These are phyloP conservation scores for Cinara cedri DNA, from an alignment of 2,888 invertebrate species.

Conservation along the genomic window DNA sequence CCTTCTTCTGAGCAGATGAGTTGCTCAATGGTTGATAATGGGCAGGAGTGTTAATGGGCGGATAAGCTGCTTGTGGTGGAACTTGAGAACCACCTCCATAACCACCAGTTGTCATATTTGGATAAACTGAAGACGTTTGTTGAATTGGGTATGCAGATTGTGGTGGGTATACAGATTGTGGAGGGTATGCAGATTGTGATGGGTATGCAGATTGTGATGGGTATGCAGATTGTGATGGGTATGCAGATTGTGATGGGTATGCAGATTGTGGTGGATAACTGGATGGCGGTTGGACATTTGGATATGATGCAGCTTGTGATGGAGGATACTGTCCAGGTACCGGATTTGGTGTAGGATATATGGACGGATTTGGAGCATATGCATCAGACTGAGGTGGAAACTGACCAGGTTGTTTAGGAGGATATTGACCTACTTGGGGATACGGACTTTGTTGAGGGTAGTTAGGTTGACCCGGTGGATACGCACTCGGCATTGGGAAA, in stretches of 20 bases:
- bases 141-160: conserved; percentile 57
- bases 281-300: too few relatives aligned
- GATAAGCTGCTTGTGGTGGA: conserved; percentile 51
- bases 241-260: conserved; percentile 57
- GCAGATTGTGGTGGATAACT: conserved; percentile 58
- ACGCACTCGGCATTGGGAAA: conserved; percentile 55
- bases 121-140: conserved; percentile 57
- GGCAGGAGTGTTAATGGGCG: conserved; percentile 46
- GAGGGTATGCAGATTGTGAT: conserved; percentile 53
- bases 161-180: conserved; percentile 56
- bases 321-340: conserved; percentile 51
- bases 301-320: too few relatives aligned
- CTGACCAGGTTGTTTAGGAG: conserved; percentile 58
- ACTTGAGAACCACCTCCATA: conserved; percentile 45
- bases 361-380: conserved; percentile 54
- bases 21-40: conserved; percentile 52
- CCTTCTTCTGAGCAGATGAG: conserved; percentile 52
- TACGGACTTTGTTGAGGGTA: conserved; percentile 59
- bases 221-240: conserved; percentile 36
- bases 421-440: conserved; percentile 60
- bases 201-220: conserved; percentile 55
- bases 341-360: conserved; percentile 57
- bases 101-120: conserved; percentile 55
- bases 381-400: conserved; percentile 59
- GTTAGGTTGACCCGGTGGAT: conserved; percentile 59